These are phyloP conservation scores for Calyptommatus sinebrachiatus DNA, from an alignment of 2,113 vertebrate species.

Conservation along the genomic window DNA sequence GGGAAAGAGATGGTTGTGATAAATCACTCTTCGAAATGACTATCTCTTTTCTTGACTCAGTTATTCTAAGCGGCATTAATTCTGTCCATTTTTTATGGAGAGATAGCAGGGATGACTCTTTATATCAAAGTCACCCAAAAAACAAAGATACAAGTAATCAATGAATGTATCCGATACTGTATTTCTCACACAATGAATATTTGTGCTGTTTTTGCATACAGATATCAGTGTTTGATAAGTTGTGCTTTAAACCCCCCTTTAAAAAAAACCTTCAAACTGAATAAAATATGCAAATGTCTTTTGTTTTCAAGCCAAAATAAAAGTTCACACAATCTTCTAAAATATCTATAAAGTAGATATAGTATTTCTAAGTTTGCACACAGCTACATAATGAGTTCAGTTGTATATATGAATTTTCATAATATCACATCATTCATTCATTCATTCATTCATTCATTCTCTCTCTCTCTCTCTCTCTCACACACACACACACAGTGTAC, in stretches of 20 bases:
- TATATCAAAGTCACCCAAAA: slow-evolving; percentile 45
- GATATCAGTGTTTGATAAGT: not conserved
- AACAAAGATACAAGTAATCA: slow-evolving; percentile 34
- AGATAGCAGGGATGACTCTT: slow-evolving; percentile 32
- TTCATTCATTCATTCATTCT: no score
- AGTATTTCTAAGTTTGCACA: not conserved
- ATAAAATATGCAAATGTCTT: rapidly evolving
- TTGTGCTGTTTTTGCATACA: slow-evolving; percentile 14
- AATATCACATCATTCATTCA: no score
- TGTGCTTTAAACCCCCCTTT: not conserved
- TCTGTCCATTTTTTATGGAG: slow-evolving; percentile 39
- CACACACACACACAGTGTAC: no score
- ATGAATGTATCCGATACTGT: not conserved
- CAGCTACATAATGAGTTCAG: rapidly evolving
- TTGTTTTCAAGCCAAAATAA: slow-evolving; percentile 22
- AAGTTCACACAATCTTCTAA: not conserved
- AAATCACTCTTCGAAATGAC: slow-evolving; percentile 44
- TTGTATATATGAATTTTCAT: no score
- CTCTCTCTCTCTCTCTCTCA: no score
- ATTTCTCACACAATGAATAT: slow-evolving; percentile 39
- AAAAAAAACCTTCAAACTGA: not conserved
- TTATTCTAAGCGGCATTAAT: slow-evolving; percentile 21
- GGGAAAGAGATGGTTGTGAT: slow-evolving; percentile 47
- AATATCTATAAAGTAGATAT: not conserved
- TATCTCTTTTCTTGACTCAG: slow-evolving; percentile 20